phyloP scores from a whole-genome alignment of 2,888 invertebrate species.

The Rhodophaea formosa region DNA sequence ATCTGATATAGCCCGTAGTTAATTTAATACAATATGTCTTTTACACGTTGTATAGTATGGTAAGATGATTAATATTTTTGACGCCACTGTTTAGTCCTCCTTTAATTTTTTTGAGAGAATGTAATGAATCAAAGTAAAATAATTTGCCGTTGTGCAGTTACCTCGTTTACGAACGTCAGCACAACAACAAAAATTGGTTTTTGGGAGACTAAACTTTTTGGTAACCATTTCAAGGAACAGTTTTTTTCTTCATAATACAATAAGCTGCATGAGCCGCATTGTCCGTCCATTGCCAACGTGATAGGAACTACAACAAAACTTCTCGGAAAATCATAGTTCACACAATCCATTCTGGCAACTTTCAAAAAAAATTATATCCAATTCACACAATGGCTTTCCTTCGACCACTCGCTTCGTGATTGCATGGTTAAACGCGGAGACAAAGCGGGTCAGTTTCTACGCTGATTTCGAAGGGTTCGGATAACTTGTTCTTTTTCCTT shows the following conservation, averaged over 20 bases:
- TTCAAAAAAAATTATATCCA: slow-evolving; percentile 4
- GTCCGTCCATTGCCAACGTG: neutral
- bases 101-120: too few relatives aligned
- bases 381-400: neutral
- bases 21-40: too few relatives aligned
- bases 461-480: slow-evolving; percentile 7
- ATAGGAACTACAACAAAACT: neutral
- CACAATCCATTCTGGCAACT: neutral
- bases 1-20: too few relatives aligned
- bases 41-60: too few relatives aligned
- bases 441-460: neutral
- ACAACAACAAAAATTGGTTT: too few relatives aligned
- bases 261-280: neutral
- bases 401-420: slow-evolving; percentile 3
- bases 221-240: neutral
- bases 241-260: neutral
- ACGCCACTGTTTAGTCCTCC: too few relatives aligned
- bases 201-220: neutral
- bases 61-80: too few relatives aligned
- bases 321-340: slow-evolving; percentile 9
- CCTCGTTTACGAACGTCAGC: too few relatives aligned
- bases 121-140: too few relatives aligned
- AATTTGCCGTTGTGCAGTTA: too few relatives aligned
- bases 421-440: slow-evolving; percentile 10
- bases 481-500: neutral